Base-by-base conservation (phyloP, 2,797 vertebrate species). In the Rhincodon typus region DNA sequence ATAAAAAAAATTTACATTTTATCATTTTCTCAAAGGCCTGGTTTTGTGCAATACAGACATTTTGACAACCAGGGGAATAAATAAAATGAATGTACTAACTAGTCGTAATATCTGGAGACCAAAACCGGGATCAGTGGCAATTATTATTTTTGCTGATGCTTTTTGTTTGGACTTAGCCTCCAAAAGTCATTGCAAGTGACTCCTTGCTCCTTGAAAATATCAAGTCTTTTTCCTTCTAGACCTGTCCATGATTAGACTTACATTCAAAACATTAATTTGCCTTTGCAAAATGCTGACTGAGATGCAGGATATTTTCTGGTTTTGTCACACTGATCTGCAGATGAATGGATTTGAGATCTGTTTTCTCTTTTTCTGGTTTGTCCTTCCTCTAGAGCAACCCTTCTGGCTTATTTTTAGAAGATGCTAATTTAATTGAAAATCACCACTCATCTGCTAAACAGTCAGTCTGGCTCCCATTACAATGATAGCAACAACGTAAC, bases 1-100 rank as follows among this genome's bases (percentile, higher is more conserved):
- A 50, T 94, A 27, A 94, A 94, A 94, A 69, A 94, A 72, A 94
- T 27, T 94, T 25, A 30, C 3, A 53, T 74, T 74, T 94, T 50
- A 74, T 30, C 53, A 27, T 17, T 74, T 95, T 95, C 13, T 50
- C 10, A 91, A 62, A 50, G 70, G 77, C 46, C 50, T 13, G 30
- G 46, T 50, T 95, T 50, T 53, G 67, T 53, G 94, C 70, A 66
- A 6, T n/a, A 2, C 34, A 66, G 30, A 62, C 50, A 34, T 46
- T 53, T 53, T 95, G 70, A 95, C 46, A 74, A 95, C 34, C 70
- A 50, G 69, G 6, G 70, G 46, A 72, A 50, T 13, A 74, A 72
- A 38, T 53, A 74, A 74, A 72, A 53, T 34, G 12, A 42, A n/a
- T 27, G 38, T 46, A 53, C 25, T 53, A 27, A 62, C 27, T 53